Evolutionary conservation across 2,888 invertebrate species (phyloP), one percentile per base, ranked within the genome.

Genomic region (Arge pagana): DNA sequence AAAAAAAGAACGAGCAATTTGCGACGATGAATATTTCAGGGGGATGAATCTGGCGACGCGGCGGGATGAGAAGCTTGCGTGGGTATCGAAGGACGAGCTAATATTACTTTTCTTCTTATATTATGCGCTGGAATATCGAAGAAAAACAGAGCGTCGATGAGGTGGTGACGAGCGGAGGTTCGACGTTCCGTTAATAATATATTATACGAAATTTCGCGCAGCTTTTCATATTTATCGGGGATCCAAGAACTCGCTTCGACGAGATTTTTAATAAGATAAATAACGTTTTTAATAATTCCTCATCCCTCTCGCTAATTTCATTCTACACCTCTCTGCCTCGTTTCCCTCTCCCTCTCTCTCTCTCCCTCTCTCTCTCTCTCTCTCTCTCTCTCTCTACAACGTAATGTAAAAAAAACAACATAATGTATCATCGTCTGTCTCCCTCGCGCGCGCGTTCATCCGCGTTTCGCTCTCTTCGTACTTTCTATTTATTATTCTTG

Each of bases 31-130:
- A 54, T 56, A 56, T 54, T 54, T 48, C 50, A 56, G 41, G 36
- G 40, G 50, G 41, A 57, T 50, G 52, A 50, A n/a, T n/a, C n/a
- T n/a, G n/a, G 50, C 54, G 45, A 36, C 16, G 37, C 15, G 26
- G 19, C 18, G 28, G 28, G 39, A 33, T 31, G 39, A 39, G 35
- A 39, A 42, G 41, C 36, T 37, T 48, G 49, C 42, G 49, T 49
- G 15, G 15, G 24, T 50, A 42, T 50, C 37, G 31, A 42, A 39
- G 48, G 54, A 48, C 50, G 55, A 57, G 55, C 57, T 56, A 59
- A 59, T 59, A 59, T 57, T 59, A 54, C 57, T 54, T 54, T n/a
- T n/a, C n/a, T n/a, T 57, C 57, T 55, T 49, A 45, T 53, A 56
- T 53, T 56, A 57, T 53, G 49, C 55, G 30, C 31, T 51, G 31